phyloP scores from a whole-genome alignment of 2,797 vertebrate species.

The Spheniscus humboldti region DNA sequence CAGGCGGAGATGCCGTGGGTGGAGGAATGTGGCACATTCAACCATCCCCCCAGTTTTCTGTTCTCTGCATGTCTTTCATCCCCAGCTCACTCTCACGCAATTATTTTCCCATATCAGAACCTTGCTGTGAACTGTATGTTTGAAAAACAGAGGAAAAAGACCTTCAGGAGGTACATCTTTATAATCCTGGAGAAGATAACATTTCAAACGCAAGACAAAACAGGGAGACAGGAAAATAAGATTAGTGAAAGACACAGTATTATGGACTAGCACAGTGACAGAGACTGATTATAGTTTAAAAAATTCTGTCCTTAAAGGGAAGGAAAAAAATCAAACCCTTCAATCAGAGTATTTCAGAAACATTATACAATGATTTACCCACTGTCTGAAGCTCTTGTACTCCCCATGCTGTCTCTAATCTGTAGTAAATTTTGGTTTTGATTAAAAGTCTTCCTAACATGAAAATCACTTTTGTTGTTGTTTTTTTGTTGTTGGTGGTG shows the following conservation, averaged over 20 bases:
- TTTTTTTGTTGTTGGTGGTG: not conserved
- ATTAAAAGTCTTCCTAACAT: not conserved
- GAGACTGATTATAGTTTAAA: not conserved
- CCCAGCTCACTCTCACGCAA: not conserved
- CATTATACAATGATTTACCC: not conserved
- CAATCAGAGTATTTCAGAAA: not conserved
- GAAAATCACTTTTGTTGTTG: not conserved
- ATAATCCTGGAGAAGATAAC: not conserved
- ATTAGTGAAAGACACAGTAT: conserved; percentile 17
- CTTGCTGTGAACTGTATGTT: not conserved
- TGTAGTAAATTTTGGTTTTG: not conserved
- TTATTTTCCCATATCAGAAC: not conserved
- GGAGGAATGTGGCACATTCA: not conserved
- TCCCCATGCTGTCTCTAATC: not conserved
- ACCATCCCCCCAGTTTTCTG: not conserved
- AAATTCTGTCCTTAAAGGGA: not conserved
- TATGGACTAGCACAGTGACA: not conserved
- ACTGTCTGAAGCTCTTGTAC: not conserved
- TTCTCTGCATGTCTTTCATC: not conserved
- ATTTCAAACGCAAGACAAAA: not conserved
- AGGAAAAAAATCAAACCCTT: not conserved
- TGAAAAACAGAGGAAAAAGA: not conserved
- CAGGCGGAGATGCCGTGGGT: not conserved
- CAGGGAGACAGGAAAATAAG: not conserved
- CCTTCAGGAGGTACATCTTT: not conserved